phyloP scores from a whole-genome alignment of 2,888 invertebrate genomes.

The Parascotia fuliginaria region DNA sequence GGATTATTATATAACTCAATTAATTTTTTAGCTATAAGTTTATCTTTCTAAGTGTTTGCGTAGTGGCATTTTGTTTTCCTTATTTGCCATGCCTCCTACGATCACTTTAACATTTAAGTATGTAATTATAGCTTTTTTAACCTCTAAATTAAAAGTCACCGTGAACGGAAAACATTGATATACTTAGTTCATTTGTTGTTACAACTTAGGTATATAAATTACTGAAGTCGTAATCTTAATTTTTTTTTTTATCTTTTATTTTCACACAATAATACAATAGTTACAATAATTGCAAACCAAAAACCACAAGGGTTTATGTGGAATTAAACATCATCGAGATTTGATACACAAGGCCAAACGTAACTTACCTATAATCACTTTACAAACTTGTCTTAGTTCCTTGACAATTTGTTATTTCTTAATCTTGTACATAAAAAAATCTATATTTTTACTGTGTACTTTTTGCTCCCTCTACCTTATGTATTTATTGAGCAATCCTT shows the following conservation, averaged over 20 bases:
- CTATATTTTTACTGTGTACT: background rate
- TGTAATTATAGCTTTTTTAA: slow-evolving; percentile 33
- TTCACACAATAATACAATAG: too few species aligned
- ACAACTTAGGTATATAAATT: slow-evolving; percentile 38
- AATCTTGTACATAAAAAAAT: background rate
- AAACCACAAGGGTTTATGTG: too few species aligned
- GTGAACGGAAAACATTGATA: slow-evolving; percentile 37
- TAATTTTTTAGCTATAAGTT: too few species aligned
- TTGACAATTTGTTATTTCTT: slow-evolving; percentile 15
- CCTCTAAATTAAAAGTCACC: slow-evolving; percentile 36
- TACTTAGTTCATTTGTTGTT: slow-evolving; percentile 32
- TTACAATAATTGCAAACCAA: too few species aligned
- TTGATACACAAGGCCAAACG: slow-evolving; percentile 23
- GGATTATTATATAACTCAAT: too few species aligned
- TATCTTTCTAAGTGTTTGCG: too few species aligned
- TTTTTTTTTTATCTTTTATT: too few species aligned
- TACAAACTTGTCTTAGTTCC: slow-evolving; percentile 11
- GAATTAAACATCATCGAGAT: slow-evolving; percentile 35
- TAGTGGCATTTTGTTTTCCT: background rate
- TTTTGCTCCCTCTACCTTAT: background rate
- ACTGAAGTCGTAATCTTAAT: slow-evolving; percentile 28
- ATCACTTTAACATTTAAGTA: too few species aligned
- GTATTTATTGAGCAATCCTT: too few species aligned
- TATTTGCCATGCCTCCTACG: background rate
- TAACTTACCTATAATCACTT: slow-evolving; percentile 20